Base-by-base conservation (phyloP, 2,888 invertebrate species). In the Anticlea derivata region DNA sequence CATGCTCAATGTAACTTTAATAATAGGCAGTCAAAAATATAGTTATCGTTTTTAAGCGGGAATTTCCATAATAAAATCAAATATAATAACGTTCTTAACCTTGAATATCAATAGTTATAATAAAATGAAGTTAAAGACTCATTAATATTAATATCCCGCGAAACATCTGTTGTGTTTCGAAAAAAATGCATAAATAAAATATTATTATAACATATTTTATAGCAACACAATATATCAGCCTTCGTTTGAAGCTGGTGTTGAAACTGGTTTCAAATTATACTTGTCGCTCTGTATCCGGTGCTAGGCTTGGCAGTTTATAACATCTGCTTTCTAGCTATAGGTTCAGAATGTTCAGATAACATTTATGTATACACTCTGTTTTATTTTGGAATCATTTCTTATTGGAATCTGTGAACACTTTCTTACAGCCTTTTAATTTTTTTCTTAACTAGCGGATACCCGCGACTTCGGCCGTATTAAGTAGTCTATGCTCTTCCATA, bases 221-320 rank as follows among this genome's bases (percentile, higher is more conserved):
- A 63, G 62, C 60, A 59, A 60, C 51, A 34, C 55, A 47, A 57
- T 54, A 59, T 59, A 51, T 57, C 53, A 47, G 26, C 41, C 29
- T 55, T 64, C 63, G 59, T 58, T 55, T 51, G 44, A 33, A 37
- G 49, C 23, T 53, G 53, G 50, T 62, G 61, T 60, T 64, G 59
- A 62, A 82, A 83, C 86, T 69, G 80, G 86, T 86, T 83, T 61
- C 58, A 80, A 83, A 83, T 83, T 80, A 80, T 76, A 73, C 75
- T 66, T 73, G 77, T 80, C 76, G 73, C 65, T 75, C 75, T 77
- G 74, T 72, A 74, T 73, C 75, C 73, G 77, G 73, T 75, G 78
- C 73, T 65, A 30, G 60, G 80, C 80, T 76, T 68, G 63, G 71
- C 65, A 71, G 78, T 83, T 85, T 83, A 83, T 77, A 73, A 69